These are phyloP conservation scores for Porphyrio hochstetteri DNA, from an alignment of 2,113 vertebrate species.

Conservation along the genomic window DNA sequence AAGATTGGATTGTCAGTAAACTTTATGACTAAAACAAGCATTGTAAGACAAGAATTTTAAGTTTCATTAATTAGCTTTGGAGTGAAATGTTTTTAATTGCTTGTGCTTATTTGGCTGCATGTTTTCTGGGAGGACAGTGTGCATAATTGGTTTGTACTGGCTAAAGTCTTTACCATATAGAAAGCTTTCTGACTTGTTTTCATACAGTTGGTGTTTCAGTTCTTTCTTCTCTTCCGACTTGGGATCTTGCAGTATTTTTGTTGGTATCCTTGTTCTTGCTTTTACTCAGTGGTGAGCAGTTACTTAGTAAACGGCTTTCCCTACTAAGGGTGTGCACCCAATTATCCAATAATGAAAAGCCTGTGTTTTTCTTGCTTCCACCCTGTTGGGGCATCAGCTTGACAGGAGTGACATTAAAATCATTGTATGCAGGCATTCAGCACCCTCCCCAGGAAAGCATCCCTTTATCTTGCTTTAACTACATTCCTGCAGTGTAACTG, in stretches of 20 bases:
- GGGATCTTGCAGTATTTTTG: not conserved
- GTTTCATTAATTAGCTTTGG: not conserved
- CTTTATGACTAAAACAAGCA: not conserved
- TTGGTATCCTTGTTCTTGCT: not conserved
- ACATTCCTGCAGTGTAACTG: conserved; percentile 7
- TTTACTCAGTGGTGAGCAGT: not conserved
- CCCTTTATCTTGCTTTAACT: not conserved
- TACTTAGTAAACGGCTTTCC: not conserved
- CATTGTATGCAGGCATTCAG: not conserved
- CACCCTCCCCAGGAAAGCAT: conserved; percentile 36
- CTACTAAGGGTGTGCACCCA: not conserved
- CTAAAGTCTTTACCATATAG: not conserved
- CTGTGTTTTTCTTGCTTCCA: not conserved
- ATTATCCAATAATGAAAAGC: conserved; percentile 18
- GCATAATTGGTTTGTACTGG: not conserved
- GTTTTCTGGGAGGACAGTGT: not conserved
- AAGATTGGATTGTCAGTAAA: not conserved
- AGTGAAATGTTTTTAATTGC: not conserved
- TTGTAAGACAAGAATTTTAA: not conserved
- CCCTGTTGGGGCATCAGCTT: not conserved
- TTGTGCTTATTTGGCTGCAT: not conserved
- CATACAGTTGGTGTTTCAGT: not conserved
- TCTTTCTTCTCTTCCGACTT: not conserved
- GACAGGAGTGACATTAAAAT: not conserved
- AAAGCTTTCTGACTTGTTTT: not conserved